Conservation (phyloP, 2,113 vertebrate genomes). For the Carassius auratus region DNA sequence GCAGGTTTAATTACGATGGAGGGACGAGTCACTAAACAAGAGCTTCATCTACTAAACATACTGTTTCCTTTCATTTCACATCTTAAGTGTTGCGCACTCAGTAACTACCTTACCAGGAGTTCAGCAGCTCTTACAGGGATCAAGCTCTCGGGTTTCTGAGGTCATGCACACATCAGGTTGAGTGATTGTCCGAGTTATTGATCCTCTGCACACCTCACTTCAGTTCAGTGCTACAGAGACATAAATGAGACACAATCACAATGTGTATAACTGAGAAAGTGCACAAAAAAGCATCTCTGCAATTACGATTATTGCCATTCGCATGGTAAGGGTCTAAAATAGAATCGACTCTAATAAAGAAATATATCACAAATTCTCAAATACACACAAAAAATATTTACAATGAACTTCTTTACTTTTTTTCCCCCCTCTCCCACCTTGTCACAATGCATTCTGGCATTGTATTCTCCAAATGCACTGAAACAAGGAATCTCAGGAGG, state of each 20-base stretch:
- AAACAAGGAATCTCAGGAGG: neutral
- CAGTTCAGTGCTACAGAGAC: neutral
- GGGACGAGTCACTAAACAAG: neutral
- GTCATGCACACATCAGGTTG: constrained; percentile 40
- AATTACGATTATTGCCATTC: neutral
- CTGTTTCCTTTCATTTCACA: constrained; percentile 24
- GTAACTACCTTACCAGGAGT: neutral
- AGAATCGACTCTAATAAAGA: neutral
- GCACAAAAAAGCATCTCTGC: too few relatives aligned
- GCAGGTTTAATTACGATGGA: neutral
- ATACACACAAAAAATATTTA: neutral
- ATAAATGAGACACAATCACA: neutral
- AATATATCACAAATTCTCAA: too few relatives aligned
- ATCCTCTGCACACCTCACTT: constrained; percentile 32
- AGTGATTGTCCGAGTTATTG: neutral
- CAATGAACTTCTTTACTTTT: neutral
- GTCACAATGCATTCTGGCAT: neutral
- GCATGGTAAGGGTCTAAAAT: neutral
- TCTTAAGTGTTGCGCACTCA: neutral
- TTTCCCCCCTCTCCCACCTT: too few relatives aligned
- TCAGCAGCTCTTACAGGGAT: constrained; percentile 46
- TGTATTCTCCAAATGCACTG: neutral
- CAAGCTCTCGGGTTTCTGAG: constrained; percentile 21
- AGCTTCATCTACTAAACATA: neutral
- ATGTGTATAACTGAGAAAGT: neutral